Percentiles rank a stretch among this genome's conserved stretches.
Evolutionary conservation across 2,113 vertebrate genomes (phyloP).

Genomic region (Seriola aureovittata): DNA sequence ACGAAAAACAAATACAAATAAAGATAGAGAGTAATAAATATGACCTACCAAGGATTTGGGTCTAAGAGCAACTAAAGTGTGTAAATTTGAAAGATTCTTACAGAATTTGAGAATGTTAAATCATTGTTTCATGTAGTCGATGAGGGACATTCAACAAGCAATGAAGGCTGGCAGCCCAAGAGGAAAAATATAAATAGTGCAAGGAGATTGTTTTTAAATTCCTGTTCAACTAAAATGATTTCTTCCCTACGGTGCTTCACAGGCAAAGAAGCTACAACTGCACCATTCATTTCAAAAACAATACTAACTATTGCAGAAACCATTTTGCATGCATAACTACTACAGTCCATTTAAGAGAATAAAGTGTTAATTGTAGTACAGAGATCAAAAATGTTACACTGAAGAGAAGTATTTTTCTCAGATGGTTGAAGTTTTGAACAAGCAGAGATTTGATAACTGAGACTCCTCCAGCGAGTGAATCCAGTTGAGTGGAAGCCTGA

Average conservation of each 20-base stretch:
- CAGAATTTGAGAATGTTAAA: too few species aligned
- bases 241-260: background rate
- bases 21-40: too few species aligned
- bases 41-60: too few species aligned
- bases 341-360: background rate
- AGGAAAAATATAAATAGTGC: too few species aligned
- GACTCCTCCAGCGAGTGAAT: constrained; percentile 37
- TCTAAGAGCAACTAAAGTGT: too few species aligned
- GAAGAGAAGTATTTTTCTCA: background rate
- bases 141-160: too few species aligned
- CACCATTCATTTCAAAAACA: background rate
- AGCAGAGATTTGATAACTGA: constrained; percentile 8
- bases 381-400: background rate
- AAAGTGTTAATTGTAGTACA: background rate
- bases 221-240: too few species aligned
- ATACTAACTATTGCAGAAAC: too few species aligned
- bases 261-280: background rate
- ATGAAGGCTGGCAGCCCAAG: too few species aligned
- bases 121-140: too few species aligned
- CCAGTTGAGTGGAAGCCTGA: constrained; percentile 36
- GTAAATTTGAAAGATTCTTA: too few species aligned
- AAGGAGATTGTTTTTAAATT: too few species aligned
- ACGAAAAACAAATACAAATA: background rate
- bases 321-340: background rate
- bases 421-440: constrained; percentile 36